Conservation (phyloP, 1,140 invertebrate species). For the Lucilia sericata region DNA sequence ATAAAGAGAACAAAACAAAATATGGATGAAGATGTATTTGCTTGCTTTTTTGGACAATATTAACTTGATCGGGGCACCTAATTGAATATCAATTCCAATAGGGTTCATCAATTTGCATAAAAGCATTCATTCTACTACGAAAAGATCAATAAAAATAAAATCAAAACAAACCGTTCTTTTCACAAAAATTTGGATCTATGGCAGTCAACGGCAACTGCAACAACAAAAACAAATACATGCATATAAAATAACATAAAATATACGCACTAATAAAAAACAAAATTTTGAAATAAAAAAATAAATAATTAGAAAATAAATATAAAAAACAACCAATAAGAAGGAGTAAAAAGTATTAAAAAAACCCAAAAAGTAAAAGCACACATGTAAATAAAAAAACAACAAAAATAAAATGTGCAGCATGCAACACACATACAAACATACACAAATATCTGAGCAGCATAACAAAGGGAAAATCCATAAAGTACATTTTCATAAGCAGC, state of each 20-base stretch:
- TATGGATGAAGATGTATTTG: no score
- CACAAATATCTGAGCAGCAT: neutral
- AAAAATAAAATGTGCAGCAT: neutral
- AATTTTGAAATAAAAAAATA: constrained; percentile 1
- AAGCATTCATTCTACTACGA: neutral
- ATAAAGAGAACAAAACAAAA: no score
- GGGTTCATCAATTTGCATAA: neutral
- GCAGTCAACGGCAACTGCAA: neutral
- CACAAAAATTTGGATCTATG: neutral
- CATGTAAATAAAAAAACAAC: neutral
- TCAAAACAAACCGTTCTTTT: neutral
- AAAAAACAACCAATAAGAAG: constrained; percentile 3
- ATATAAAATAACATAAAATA: neutral
- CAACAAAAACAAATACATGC: neutral
- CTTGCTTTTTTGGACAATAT: no score
- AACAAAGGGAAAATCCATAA: constrained; percentile 17
- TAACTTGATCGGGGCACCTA: no score
- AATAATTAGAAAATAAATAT: neutral
- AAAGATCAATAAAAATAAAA: constrained; percentile 17
- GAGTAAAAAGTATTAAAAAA: neutral
- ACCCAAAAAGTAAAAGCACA: neutral
- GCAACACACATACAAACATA: neutral
- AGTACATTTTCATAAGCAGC: neutral
- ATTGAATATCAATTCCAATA: neutral
- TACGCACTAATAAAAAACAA: constrained; percentile 5